Evolutionary conservation across 2,797 vertebrate species (phyloP).

Genomic region (Oryzias dopingdopingensis): DNA sequence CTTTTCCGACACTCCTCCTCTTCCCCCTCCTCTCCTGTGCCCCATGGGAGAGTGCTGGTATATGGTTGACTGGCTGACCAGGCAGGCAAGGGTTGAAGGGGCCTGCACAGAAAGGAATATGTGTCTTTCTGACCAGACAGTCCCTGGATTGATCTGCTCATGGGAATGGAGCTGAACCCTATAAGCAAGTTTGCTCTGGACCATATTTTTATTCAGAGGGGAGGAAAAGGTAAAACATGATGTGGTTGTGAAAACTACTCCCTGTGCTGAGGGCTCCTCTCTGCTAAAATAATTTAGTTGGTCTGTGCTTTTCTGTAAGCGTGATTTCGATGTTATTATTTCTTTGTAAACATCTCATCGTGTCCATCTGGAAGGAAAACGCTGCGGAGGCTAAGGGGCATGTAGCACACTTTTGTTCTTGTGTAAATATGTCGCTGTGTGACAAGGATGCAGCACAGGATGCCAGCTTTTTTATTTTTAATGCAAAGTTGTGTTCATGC

Average conservation of each 20-base stretch:
- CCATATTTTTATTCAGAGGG: slow-evolving; percentile 21
- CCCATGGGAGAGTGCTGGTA: slow-evolving; percentile 53
- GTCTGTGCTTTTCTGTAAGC: slow-evolving; percentile 12
- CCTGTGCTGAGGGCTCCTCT: slow-evolving; percentile 17
- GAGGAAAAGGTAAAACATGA: slow-evolving; percentile 24
- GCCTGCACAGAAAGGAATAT: slow-evolving; percentile 29
- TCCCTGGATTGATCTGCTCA: slow-evolving; percentile 57
- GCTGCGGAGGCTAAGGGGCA: slow-evolving; percentile 41
- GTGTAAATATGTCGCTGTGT: slow-evolving; percentile 54
- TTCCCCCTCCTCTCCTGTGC: slow-evolving; percentile 9
- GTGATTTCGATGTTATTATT: slow-evolving; percentile 29
- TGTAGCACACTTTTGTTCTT: slow-evolving; percentile 37
- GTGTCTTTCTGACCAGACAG: slow-evolving; percentile 48
- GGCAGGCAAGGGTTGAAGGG: slow-evolving; percentile 32
- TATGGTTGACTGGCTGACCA: slow-evolving; percentile 57
- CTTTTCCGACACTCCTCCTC: slow-evolving; percentile 40
- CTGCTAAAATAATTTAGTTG: slow-evolving; percentile 16
- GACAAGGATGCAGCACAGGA: slow-evolving; percentile 40
- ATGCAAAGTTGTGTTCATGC: slow-evolving; percentile 18
- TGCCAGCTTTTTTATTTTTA: slow-evolving; percentile 34
- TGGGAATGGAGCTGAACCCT: slow-evolving; percentile 53
- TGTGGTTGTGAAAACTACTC: slow-evolving; percentile 5
- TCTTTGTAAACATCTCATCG: slow-evolving; percentile 16
- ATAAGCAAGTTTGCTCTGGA: slow-evolving; percentile 44
- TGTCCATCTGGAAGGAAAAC: slow-evolving; percentile 26